Evolutionary conservation across 1,140 invertebrate genomes (phyloP).

Genomic region (Palaemon carinicauda): DNA sequence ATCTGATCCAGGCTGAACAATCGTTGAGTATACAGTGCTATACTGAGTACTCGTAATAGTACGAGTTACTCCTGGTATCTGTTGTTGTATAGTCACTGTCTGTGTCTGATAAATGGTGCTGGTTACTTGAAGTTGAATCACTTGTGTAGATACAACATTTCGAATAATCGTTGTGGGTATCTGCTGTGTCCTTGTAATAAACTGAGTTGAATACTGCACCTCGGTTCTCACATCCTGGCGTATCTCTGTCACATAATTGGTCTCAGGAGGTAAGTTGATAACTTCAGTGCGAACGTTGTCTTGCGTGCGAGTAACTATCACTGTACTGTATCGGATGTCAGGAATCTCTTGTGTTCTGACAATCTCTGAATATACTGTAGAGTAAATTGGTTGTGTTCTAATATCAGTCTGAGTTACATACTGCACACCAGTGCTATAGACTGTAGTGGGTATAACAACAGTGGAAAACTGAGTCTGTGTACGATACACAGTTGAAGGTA

Average conservation of each 20-base stretch:
- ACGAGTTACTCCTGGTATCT: conserved; percentile 43
- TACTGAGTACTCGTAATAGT: conserved; percentile 41
- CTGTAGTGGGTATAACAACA: conserved; percentile 31
- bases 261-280: conserved; percentile 35
- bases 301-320: conserved; percentile 28
- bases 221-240: conserved; percentile 21
- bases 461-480: conserved; percentile 42
- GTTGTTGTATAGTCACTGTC: conserved; percentile 36
- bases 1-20: conserved; percentile 7
- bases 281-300: conserved; percentile 26
- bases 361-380: conserved; percentile 32
- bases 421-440: conserved; percentile 39
- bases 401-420: conserved; percentile 24
- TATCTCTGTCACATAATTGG: conserved; percentile 46
- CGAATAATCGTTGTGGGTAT: conserved; percentile 36
- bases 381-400: conserved; percentile 22
- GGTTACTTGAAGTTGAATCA: conserved; percentile 43
- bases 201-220: conserved; percentile 40
- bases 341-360: conserved; percentile 32
- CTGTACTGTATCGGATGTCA: conserved; percentile 15
- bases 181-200: conserved; percentile 33
- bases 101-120: conserved; percentile 49
- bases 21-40: conserved; percentile 30
- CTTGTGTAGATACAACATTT: conserved; percentile 49
- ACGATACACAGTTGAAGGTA: conserved; percentile 38